Evolutionary conservation across 2,888 invertebrate species (phyloP), one percentile per base, ranked within the genome.

Genomic region (Harpalus rufipes): DNA sequence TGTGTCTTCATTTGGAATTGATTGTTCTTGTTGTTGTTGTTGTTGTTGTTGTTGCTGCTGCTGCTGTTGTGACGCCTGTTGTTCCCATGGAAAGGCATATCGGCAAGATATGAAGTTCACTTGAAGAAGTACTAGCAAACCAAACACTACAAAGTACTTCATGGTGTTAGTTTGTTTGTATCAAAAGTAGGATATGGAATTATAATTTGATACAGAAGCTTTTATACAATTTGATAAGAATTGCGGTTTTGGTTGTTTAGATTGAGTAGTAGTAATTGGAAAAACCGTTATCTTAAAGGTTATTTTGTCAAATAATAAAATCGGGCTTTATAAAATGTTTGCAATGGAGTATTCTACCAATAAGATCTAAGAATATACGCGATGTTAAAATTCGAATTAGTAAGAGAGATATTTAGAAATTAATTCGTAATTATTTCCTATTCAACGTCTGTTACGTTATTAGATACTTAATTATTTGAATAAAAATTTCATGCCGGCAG

Each of bases 111-210:
- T 44, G 16, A 74, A 44, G 14, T 74, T 74, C 7, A 74, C 44
- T 74, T 74, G 72, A 44, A 74, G 18, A 41, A 74, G 16, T 51
- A 74, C 72, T 16, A 74, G 16, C 16, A 74, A 18, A 74, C 72
- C 72, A 44, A 74, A 18, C 12, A 44, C 41, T 44, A 16, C 8
- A 5, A 74, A 74, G 10, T 74, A 44, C 41, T 74, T 74, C 72
- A 74, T 74, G 14, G 41, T 44, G 16, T 12, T 32, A 21, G 21
- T 7, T 14, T 16, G 32, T 32, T 32, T 32, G 3, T 32, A 32
- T 32, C 32, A 32, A 32, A 59, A 59, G 59, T 16, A 59, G 59
- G 2, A 6, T 14, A 10, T 6, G 10, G 10, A 74, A 44, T 41
- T 18, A 7, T 44, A 14, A 41, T 16, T 74, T 44, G 44, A 51